Percentiles rank a stretch among this genome's conserved stretches.
phyloP scores from a whole-genome alignment of 2,113 vertebrate genomes.

The Bos taurus region ARS-UCD2.0 NC_037357.1:29556001-29556500 shows the following conservation, averaged over 20 bases:
- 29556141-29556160: neutral
- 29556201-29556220: neutral
- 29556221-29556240: neutral
- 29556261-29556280: neutral
- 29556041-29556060: neutral
- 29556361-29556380: neutral
- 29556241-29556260: neutral
- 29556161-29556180: neutral
- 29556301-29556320: neutral
- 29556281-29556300: neutral
- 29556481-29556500: neutral
- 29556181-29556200: neutral
- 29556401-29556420: neutral
- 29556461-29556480: neutral
- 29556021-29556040: neutral
- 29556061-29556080: neutral
- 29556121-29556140: neutral
- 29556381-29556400: neutral
- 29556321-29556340: neutral
- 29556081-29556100: neutral
- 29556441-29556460: neutral
- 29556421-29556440: neutral
- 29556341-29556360: neutral
- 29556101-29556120: neutral
- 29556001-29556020: neutral